Percentiles rank a stretch among this genome's conserved stretches.
phyloP scores from a whole-genome alignment of 2,797 vertebrate genomes.

The Chelon auratus region DNA sequence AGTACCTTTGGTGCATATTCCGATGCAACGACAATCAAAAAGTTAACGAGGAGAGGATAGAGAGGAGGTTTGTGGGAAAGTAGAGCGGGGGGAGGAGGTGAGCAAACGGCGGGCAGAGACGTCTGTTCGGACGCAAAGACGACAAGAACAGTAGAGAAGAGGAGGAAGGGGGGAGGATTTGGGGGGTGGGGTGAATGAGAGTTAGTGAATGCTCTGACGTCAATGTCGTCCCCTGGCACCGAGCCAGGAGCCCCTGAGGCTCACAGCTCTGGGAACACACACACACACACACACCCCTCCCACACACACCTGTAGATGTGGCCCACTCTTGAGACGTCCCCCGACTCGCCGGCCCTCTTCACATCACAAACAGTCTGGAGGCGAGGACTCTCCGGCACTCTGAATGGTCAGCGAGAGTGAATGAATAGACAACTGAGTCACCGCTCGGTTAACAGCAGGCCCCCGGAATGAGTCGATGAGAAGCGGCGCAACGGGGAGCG shows the following conservation, averaged over 20 bases:
- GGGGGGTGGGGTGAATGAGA: conserved; percentile 45
- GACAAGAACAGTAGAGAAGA: conserved; percentile 45
- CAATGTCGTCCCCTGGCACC: conserved; percentile 81
- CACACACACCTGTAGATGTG: conserved; percentile 57
- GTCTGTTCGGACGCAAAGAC: conserved; percentile 76
- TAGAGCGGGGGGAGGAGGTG: conserved; percentile 34
- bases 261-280: conserved; percentile 58
- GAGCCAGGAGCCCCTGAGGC: conserved; percentile 65
- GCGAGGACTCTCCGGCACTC: background rate
- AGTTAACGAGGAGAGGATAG: background rate
- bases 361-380: conserved; percentile 8
- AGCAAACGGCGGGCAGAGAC: conserved; percentile 35
- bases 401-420: conserved; percentile 33
- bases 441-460: conserved; percentile 27
- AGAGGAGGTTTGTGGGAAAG: conserved; percentile 50
- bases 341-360: conserved; percentile 7
- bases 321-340: conserved; percentile 31
- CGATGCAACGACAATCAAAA: no score
- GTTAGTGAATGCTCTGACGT: conserved; percentile 81
- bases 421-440: conserved; percentile 49
- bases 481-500: conserved; percentile 43
- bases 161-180: background rate
- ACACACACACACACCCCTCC: conserved; percentile 15
- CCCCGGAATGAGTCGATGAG: conserved; percentile 42
- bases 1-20: no score